Evolutionary conservation across 2,797 vertebrate genomes (phyloP), one percentile per base, ranked within the genome.

Genomic region (Lepus oiostolus): DNA sequence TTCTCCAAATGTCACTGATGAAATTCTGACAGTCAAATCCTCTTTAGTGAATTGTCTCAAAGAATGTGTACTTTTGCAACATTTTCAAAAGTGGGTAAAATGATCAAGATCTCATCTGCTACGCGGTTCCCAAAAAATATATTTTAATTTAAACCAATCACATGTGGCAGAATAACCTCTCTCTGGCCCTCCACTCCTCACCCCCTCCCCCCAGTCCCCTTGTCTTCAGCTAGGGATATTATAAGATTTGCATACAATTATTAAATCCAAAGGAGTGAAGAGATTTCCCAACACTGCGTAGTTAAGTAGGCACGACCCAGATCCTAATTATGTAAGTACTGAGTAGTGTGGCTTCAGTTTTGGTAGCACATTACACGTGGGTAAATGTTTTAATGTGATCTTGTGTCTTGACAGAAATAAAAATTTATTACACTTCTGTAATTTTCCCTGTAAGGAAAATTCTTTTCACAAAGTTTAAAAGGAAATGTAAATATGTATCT

Each of bases 101-200:
- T 74, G 62, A 77, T 93, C 60, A 68, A 7, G 72, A 24, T 95
- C 50, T 71, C 65, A 14, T 22, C 65, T 68, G 47, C 92, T 85
- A 77, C 2, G 52, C 2, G 30, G 82, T 97, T 96, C 76, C 72
- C 93, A 16, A 92, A 86, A 79, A 96, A 72, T 13, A 71, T 65
- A 79, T 96, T 94, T 81, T 75, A 89, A 74, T 21, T 86, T 76
- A 47, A 79, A 42, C 54, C 58, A 76, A 1, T 63, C 42, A 0
- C 30, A 24, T 95, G 96, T 95, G 32, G 92, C 95, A 96, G 26
- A 95, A 80, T 68, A 88, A 9, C 83, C 63, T 70, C 92, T 96
- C 52, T 13, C 16, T 97, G 97, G 84, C 38, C 81, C 30, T 21
- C 54, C 54, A 21, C 54, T 58, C 5, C 91, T 24, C 42, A 47